Percentiles rank a stretch among this genome's conserved stretches.
phyloP scores from a whole-genome alignment of 2,888 invertebrate species.

The Pachycephus smyrnensis region DNA sequence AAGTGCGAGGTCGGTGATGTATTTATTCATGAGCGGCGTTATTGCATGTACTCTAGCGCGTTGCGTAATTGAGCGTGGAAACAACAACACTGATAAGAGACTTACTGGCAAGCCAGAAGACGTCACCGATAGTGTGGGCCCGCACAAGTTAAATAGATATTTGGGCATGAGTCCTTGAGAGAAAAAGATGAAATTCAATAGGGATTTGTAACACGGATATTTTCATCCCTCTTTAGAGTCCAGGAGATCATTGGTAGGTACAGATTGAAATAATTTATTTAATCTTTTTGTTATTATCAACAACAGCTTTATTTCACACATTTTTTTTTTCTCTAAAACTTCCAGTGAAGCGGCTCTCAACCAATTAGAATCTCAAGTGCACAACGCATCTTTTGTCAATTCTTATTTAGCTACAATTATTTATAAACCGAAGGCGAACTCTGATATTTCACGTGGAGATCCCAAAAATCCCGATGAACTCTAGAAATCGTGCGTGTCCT shows the following conservation, averaged over 20 bases:
- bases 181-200: background rate
- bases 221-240: background rate
- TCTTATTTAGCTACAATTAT: background rate
- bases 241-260: background rate
- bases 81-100: conserved; percentile 42
- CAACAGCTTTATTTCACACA: background rate
- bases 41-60: background rate
- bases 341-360: background rate
- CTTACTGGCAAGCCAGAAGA: background rate
- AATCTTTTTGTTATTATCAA: background rate
- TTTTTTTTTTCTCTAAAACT: background rate
- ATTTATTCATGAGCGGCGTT: background rate
- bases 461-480: background rate
- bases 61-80: conserved; percentile 32
- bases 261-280: background rate
- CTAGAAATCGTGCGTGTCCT: background rate
- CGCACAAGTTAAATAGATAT: background rate
- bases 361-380: background rate
- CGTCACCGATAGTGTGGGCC: background rate
- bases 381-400: background rate
- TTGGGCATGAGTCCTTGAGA: background rate
- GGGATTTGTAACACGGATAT: background rate
- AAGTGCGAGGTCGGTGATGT: background rate
- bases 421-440: background rate
- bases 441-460: background rate